Evolutionary conservation across 2,888 invertebrate species (phyloP).

Genomic region (Drosophila atroscutellata): DNA sequence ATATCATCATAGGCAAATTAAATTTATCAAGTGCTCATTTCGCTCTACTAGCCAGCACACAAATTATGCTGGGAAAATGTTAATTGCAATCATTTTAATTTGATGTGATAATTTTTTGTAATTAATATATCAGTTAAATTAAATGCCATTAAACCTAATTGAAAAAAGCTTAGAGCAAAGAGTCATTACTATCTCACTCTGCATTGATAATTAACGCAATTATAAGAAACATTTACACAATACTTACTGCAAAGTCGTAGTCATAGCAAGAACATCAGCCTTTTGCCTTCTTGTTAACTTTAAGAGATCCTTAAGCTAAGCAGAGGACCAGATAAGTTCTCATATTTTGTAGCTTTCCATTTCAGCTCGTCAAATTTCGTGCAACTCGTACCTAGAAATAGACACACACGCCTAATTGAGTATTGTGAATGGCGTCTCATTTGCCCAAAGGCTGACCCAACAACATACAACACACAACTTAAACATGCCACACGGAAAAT

Average conservation of each 20-base stretch:
- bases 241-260: neutral
- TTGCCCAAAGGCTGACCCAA: conserved; percentile 64
- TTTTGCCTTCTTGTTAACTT: neutral
- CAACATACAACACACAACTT: conserved; percentile 19
- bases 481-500: conserved; percentile 29
- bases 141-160: neutral
- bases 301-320: neutral
- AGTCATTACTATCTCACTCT: neutral
- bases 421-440: conserved; percentile 60
- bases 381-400: neutral
- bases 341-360: conserved; percentile 27
- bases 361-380: conserved; percentile 11
- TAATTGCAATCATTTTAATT: conserved; percentile 8
- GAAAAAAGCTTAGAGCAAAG: neutral
- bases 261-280: neutral
- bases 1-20: conserved; percentile 13
- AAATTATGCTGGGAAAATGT: conserved; percentile 8
- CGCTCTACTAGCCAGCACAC: neutral
- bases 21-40: conserved; percentile 22
- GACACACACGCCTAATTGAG: conserved; percentile 67
- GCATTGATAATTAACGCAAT: neutral
- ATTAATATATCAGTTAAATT: neutral
- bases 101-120: neutral
- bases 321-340: neutral
- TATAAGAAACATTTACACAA: neutral